phyloP scores from a whole-genome alignment of 2,113 vertebrate species.

The Nyctibius bracteatus region DNA sequence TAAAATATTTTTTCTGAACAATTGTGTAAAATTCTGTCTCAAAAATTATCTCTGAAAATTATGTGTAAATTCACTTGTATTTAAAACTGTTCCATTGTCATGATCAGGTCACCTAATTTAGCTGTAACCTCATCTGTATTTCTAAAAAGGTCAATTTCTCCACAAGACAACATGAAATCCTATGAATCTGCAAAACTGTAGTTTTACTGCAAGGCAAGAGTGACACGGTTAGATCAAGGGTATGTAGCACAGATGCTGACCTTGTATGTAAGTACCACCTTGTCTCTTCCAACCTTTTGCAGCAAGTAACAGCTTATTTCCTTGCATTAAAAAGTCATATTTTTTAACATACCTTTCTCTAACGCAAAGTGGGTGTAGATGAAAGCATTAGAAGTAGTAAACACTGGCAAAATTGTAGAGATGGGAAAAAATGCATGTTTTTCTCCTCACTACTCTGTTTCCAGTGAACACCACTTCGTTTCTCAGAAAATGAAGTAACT shows the following conservation, averaged over 20 bases:
- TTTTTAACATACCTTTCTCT: not conserved
- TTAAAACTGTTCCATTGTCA: not conserved
- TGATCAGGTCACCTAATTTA: not conserved
- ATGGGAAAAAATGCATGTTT: rapidly evolving
- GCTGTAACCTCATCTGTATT: not conserved
- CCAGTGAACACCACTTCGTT: not conserved
- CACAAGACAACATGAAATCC: not conserved
- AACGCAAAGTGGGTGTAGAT: not conserved
- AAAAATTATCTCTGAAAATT: not conserved
- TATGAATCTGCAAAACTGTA: not conserved
- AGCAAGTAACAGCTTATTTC: not conserved
- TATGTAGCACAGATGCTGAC: not conserved
- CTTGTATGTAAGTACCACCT: not conserved
- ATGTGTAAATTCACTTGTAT: not conserved
- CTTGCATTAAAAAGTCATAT: not conserved
- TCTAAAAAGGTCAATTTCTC: not conserved
- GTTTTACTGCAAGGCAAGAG: not conserved
- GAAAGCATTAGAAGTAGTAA: not conserved
- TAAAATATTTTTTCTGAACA: not conserved
- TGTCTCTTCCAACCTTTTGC: not conserved
- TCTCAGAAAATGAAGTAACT: not conserved
- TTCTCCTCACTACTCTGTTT: not conserved
- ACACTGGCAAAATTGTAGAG: not conserved
- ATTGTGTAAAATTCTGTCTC: not conserved
- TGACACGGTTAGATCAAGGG: not conserved